Percentiles rank a stretch among this genome's conserved stretches.
These are phyloP conservation scores for Hydropsyche betteni DNA, from an alignment of 2,888 invertebrate species.

Conservation along the genomic window DNA sequence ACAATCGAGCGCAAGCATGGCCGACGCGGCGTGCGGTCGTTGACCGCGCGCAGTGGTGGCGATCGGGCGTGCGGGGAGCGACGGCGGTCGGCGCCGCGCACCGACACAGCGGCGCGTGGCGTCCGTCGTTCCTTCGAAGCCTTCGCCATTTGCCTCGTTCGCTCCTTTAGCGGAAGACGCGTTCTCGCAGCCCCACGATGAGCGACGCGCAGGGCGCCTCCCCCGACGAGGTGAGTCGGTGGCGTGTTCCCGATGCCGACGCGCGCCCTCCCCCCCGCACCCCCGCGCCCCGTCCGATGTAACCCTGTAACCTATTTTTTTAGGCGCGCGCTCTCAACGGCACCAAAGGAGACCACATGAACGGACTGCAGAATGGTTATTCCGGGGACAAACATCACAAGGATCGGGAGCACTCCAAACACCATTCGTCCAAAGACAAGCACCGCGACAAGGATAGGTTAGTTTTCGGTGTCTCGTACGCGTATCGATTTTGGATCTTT, in stretches of 20 bases:
- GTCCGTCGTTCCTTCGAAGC: not conserved
- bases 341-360: conserved; percentile 72
- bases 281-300: too few relatives aligned
- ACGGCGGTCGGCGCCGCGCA: not conserved
- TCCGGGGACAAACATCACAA: conserved; percentile 68
- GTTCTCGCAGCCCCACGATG: not conserved
- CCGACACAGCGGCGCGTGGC: not conserved
- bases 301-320: not conserved
- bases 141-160: not conserved
- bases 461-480: too few relatives aligned
- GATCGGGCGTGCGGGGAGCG: conserved; percentile 9
- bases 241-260: not conserved
- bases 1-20: not conserved
- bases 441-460: conserved; percentile 71
- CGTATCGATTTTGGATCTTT: too few relatives aligned
- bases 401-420: conserved; percentile 52
- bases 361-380: conserved; percentile 85
- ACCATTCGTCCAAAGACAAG: conserved; percentile 64
- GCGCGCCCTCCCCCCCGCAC: not conserved
- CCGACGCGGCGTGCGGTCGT: not conserved
- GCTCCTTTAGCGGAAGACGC: not conserved
- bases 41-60: conserved; percentile 16
- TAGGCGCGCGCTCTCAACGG: conserved; percentile 57
- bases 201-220: conserved; percentile 9
- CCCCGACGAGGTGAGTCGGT: conserved; percentile 8